Conservation (phyloP, 2,888 invertebrate genomes). For the Caenorhabditis uteleia region DNA sequence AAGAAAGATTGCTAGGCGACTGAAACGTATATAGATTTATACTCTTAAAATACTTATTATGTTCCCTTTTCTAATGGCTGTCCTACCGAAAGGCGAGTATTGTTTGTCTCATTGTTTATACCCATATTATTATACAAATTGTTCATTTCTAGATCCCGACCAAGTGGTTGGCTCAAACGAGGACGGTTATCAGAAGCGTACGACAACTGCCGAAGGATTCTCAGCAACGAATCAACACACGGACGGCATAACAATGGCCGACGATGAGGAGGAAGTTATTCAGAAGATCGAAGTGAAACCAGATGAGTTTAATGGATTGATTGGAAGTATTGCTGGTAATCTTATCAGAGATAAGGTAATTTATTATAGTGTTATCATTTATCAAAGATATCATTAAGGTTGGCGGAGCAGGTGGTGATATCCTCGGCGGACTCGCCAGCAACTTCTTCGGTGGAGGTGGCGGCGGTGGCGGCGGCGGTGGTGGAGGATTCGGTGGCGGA, state of each 20-base stretch:
- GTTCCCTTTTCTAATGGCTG: conserved; percentile 21
- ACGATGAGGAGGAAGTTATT: conserved; percentile 40
- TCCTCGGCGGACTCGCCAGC: conserved; percentile 61
- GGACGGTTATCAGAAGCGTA: conserved; percentile 10
- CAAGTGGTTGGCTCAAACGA: conserved; percentile 20
- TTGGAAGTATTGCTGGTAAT: conserved; percentile 66
- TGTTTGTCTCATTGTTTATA: neutral
- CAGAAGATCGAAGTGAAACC: conserved; percentile 48
- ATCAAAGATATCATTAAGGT: conserved; percentile 24
- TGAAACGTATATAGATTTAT: conserved; percentile 14
- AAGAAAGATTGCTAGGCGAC: too few relatives aligned
- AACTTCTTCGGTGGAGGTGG: conserved; percentile 61
- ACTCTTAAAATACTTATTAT: neutral
- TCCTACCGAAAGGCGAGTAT: conserved; percentile 19
- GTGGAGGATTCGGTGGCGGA: conserved; percentile 38
- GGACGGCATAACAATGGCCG: conserved; percentile 42
- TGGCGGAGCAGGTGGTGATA: conserved; percentile 60
- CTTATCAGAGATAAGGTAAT: conserved; percentile 61
- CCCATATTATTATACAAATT: neutral
- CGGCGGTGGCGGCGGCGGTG: conserved; percentile 45
- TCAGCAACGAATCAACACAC: conserved; percentile 4
- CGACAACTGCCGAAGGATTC: neutral
- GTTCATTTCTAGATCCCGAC: conserved; percentile 25
- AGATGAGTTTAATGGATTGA: conserved; percentile 65
- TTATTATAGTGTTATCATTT: conserved; percentile 2